These are phyloP conservation scores for Dicaeum eximium DNA, from an alignment of 2,113 vertebrate genomes.

Conservation along the genomic window DNA sequence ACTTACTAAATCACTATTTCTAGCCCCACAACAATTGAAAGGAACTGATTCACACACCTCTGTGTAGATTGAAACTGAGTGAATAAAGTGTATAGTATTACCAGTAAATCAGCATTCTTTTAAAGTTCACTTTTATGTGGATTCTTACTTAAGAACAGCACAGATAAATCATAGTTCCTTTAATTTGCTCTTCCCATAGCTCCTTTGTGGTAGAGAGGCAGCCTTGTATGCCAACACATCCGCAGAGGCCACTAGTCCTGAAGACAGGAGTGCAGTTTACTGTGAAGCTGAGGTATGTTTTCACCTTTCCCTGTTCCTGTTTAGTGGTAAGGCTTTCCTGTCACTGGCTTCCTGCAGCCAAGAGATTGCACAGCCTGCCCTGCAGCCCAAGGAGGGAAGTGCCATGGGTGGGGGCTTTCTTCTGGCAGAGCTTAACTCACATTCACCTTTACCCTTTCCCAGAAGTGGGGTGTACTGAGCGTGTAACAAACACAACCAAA, in stretches of 20 bases:
- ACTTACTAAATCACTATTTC: neutral
- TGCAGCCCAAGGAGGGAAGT: neutral
- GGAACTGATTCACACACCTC: neutral
- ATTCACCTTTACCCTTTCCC: neutral
- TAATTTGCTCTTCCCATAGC: conserved; percentile 61
- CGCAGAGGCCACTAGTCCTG: conserved; percentile 90
- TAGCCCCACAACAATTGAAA: neutral
- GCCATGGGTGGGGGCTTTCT: neutral
- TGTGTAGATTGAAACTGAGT: neutral
- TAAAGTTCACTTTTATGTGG: neutral
- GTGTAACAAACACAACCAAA: neutral
- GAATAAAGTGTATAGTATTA: neutral
- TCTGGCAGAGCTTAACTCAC: neutral
- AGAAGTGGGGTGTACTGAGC: neutral
- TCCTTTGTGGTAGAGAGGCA: conserved; percentile 95
- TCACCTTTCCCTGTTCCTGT: neutral
- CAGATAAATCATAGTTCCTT: neutral
- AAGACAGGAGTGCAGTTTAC: conserved; percentile 96
- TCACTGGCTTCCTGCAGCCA: neutral
- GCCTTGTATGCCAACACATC: conserved; percentile 97
- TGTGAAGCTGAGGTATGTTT: conserved; percentile 86
- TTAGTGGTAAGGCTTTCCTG: neutral
- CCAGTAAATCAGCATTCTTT: neutral
- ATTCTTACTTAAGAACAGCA: neutral
- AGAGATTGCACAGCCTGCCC: neutral